Evolutionary conservation across 1,140 invertebrate genomes (phyloP).

Genomic region (Pantala flavescens): DNA sequence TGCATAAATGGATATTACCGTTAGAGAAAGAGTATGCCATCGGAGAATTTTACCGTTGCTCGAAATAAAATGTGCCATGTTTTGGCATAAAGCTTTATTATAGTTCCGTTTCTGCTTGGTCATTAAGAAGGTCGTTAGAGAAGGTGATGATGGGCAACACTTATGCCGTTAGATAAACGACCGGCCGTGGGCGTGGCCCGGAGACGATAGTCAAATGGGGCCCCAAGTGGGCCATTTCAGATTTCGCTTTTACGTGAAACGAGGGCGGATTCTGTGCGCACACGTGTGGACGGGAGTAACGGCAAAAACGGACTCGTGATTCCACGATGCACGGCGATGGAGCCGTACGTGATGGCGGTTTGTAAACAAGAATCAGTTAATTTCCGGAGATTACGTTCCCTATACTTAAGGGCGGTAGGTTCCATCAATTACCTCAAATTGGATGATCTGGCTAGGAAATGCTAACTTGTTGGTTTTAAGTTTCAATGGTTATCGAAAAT

Average conservation of each 20-base stretch:
- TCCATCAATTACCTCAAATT: no score
- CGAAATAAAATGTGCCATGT: no score
- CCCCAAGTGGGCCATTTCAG: neutral
- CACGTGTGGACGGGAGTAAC: neutral
- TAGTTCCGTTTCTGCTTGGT: neutral
- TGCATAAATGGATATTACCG: no score
- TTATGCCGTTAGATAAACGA: conserved; percentile 9
- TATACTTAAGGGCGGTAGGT: no score
- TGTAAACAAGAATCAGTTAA: no score
- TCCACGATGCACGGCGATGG: neutral
- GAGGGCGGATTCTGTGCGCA: neutral
- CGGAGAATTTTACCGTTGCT: no score
- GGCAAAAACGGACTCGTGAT: neutral
- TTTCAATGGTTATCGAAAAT: no score
- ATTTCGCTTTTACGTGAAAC: neutral
- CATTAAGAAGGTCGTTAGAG: neutral
- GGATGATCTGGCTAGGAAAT: no score
- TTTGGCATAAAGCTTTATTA: neutral
- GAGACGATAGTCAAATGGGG: neutral
- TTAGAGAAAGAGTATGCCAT: no score
- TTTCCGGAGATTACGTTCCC: no score
- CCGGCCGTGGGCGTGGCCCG: neutral
- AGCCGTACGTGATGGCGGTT: neutral
- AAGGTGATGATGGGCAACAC: neutral
- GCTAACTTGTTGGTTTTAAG: no score